Evolutionary conservation across 2,797 vertebrate genomes (phyloP), one percentile per base, ranked within the genome.

Genomic region (Sorex maritimensis): DNA sequence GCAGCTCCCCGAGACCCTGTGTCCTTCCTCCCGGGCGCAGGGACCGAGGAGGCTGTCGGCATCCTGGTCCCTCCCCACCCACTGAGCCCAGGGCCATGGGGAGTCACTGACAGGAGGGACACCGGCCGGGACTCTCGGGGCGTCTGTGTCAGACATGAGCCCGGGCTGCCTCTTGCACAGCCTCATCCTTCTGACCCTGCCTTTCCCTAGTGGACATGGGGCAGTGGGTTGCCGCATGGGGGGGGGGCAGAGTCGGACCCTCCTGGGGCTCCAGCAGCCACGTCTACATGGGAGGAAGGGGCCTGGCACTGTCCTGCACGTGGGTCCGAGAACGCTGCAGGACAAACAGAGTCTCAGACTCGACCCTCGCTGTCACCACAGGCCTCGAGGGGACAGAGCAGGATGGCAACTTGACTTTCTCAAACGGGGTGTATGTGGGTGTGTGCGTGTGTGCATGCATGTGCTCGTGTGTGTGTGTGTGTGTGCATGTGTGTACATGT

Each of bases 241-340:
- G 14, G 1, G 13, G 44, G 41, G 26, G 49, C 3, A 4, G 74
- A 65, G 6, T 55, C 26, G 12, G 26, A 24, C 38, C 68, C 34
- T 34, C 65, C 2, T 24, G 34, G 81, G 23, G n/a, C 55, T 15
- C 0, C 1, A 6, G 12, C 55, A 68, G 34, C 0, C 2, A 58
- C 1, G 8, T 69, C 17, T 41, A 14, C 12, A 15, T 12, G 72
- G 3, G 0, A 1, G 12, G 21, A 2, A 5, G 69, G 13, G 10
- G 34, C 38, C 10, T 55, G 28, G 19, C 14, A 72, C 23, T 34
- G 2, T 34, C 34, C 6, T n/a, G 11, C 72, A 9, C 28, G 71
- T 69, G 34, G n/a, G n/a, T 13, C 28, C 11, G 63, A 41, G 12
- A 65, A 65, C 41, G 15, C n/a, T 55, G 3, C 71, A 77, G 88